phyloP scores from a whole-genome alignment of 2,888 invertebrate genomes.

The Oscheius sp. region DNA sequence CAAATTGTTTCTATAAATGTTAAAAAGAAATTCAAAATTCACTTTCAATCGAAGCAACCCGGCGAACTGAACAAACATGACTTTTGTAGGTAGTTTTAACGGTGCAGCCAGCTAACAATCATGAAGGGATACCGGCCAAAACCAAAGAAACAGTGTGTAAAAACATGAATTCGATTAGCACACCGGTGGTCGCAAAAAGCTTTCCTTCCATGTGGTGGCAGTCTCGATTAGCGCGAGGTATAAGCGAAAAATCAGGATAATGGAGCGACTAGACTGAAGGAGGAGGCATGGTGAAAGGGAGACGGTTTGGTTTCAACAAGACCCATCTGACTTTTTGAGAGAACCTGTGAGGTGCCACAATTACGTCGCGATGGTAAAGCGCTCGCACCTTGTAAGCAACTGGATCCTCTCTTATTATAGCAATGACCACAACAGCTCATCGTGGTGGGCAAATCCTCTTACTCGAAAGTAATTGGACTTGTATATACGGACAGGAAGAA shows the following conservation, averaged over 20 bases:
- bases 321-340: constrained; percentile 1
- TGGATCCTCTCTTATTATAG: constrained; percentile 32
- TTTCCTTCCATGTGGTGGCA: background rate
- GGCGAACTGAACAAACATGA: no score
- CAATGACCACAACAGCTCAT: constrained; percentile 19
- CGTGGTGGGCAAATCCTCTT: background rate
- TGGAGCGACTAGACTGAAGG: constrained; percentile 1
- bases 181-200: constrained; percentile 27
- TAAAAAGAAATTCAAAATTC: no score
- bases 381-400: constrained; percentile 38
- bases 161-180: constrained; percentile 16
- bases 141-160: constrained; percentile 13
- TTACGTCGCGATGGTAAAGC: constrained; percentile 34
- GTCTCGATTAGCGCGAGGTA: background rate
- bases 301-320: constrained; percentile 24
- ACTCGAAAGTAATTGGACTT: constrained; percentile 2
- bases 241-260: constrained; percentile 28
- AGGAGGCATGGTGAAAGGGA: constrained; percentile 11
- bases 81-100: no score
- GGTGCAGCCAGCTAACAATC: no score
- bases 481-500: constrained; percentile 3
- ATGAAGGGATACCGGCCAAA: background rate
- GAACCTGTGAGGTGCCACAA: constrained; percentile 25
- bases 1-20: no score
- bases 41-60: no score